phyloP scores from a whole-genome alignment of 2,888 invertebrate species.

The Idaea straminata region DNA sequence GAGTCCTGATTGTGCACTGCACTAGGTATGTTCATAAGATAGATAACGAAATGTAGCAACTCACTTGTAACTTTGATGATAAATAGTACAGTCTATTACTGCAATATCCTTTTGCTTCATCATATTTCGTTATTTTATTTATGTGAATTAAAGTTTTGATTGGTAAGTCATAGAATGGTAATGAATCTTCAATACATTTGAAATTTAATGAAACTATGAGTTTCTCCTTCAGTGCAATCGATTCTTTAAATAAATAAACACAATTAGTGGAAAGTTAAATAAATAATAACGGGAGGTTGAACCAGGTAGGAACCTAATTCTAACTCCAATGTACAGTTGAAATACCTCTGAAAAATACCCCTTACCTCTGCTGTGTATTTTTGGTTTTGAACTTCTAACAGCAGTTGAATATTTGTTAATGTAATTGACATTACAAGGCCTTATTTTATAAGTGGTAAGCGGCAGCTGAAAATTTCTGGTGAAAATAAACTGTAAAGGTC shows the following conservation, averaged over 20 bases:
- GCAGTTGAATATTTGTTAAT: background rate
- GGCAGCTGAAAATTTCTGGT: background rate
- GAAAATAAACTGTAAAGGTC: background rate
- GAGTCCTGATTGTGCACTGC: too few species aligned
- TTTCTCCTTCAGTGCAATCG: slow-evolving; percentile 50
- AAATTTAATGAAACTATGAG: slow-evolving; percentile 65
- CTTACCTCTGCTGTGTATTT: background rate
- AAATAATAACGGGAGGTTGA: background rate
- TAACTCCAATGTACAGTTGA: background rate
- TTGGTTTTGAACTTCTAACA: background rate
- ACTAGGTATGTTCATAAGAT: background rate
- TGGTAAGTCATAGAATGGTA: slow-evolving; percentile 74
- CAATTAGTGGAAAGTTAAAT: slow-evolving; percentile 4
- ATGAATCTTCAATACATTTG: slow-evolving; percentile 68
- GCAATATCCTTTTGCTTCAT: slow-evolving; percentile 58
- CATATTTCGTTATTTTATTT: slow-evolving; percentile 56
- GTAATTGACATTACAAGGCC: background rate
- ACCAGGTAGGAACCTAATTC: too few species aligned
- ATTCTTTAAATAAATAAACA: slow-evolving; percentile 33
- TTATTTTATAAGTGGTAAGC: background rate
- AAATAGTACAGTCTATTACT: slow-evolving; percentile 81
- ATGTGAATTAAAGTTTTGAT: slow-evolving; percentile 53
- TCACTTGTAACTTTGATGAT: slow-evolving; percentile 68
- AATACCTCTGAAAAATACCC: background rate
- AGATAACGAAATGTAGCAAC: slow-evolving; percentile 10